Evolutionary conservation across 2,888 invertebrate genomes (phyloP).

Genomic region (Bugulina stolonifera): DNA sequence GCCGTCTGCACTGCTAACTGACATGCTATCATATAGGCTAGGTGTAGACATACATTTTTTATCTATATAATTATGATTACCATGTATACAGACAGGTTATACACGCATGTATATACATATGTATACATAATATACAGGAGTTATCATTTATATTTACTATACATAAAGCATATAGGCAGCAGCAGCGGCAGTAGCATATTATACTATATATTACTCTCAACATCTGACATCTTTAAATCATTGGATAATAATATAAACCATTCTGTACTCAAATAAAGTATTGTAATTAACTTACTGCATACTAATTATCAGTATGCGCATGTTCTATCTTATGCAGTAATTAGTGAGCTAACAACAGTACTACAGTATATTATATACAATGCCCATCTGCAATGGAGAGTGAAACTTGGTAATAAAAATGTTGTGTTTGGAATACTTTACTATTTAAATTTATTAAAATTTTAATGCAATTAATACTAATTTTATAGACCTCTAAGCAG

Average conservation of each 20-base stretch:
- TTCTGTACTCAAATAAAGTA: constrained; percentile 7
- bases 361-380: too few relatives aligned
- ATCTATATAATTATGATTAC: not conserved
- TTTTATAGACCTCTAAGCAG: too few relatives aligned
- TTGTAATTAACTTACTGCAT: constrained; percentile 15
- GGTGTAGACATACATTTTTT: not conserved
- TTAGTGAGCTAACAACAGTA: not conserved
- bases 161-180: not conserved
- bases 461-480: too few relatives aligned
- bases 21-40: not conserved
- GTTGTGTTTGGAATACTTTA: not conserved
- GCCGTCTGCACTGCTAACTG: not conserved
- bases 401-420: not conserved
- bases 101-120: not conserved
- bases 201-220: too few relatives aligned
- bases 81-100: too few relatives aligned
- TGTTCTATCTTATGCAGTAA: not conserved
- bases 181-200: too few relatives aligned
- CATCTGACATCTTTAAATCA: constrained; percentile 24
- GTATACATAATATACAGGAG: not conserved
- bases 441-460: not conserved
- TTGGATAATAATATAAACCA: constrained; percentile 23
- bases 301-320: constrained; percentile 1
- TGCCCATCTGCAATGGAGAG: not conserved
- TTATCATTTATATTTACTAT: not conserved